Conservation (phyloP, 2,113 vertebrate genomes). For the Struthidea cinerea region DNA sequence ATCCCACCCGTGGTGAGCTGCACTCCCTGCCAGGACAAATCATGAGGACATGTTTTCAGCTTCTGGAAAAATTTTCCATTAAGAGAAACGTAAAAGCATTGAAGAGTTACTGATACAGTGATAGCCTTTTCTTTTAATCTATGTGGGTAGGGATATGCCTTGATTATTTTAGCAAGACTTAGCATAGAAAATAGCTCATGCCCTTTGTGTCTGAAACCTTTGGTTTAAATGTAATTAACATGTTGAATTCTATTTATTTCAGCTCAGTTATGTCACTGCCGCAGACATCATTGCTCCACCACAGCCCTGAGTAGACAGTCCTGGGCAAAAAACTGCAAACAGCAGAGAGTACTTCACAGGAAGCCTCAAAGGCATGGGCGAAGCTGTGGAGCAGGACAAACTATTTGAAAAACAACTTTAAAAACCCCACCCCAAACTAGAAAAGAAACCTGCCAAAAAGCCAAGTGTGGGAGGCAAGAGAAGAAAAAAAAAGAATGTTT, state of each 20-base stretch:
- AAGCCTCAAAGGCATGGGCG: neutral
- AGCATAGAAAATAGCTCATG: neutral
- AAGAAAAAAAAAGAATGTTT: neutral
- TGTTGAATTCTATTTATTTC: neutral
- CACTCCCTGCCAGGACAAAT: neutral
- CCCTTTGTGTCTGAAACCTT: neutral
- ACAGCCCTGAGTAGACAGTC: neutral
- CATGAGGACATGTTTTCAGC: rapidly evolving
- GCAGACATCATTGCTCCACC: neutral
- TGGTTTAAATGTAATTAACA: neutral
- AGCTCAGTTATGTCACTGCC: neutral
- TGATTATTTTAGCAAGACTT: neutral
- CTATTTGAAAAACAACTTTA: neutral
- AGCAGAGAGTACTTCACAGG: neutral
- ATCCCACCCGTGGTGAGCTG: neutral
- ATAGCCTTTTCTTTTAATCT: neutral
- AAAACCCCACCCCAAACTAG: neutral
- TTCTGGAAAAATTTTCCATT: neutral
- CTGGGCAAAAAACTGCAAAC: neutral
- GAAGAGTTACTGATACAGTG: neutral
- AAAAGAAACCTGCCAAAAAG: neutral
- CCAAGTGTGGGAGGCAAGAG: neutral
- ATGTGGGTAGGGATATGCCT: neutral
- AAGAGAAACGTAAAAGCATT: neutral
- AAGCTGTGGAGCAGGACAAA: neutral